A percentile compares a stretch with the other conserved stretches of the same genome.
These are phyloP conservation scores for Cerastis rubricosa DNA, from an alignment of 2,888 invertebrate species.

Conservation along the genomic window DNA sequence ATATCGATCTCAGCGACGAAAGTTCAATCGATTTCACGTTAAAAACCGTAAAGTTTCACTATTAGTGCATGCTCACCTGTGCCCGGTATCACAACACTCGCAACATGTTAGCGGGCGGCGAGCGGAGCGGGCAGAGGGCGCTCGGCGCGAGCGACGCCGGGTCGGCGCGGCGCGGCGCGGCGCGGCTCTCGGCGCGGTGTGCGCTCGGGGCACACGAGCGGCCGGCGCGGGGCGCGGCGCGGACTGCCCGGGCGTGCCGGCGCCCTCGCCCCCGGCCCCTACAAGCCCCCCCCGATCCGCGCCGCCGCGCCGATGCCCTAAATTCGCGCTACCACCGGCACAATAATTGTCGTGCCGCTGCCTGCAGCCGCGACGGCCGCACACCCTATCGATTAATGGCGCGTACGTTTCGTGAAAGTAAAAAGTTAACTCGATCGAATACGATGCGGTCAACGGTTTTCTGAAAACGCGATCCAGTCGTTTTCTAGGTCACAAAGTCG, in stretches of 20 bases:
- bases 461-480: slow-evolving; percentile 80
- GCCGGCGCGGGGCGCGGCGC: slow-evolving; percentile 82
- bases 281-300: slow-evolving; percentile 61
- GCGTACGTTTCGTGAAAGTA: slow-evolving; percentile 85
- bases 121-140: slow-evolving; percentile 62
- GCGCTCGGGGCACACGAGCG: slow-evolving; percentile 73
- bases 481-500: slow-evolving; percentile 86
- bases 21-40: slow-evolving; percentile 82
- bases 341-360: slow-evolving; percentile 87
- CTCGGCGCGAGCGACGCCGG: slow-evolving; percentile 42
- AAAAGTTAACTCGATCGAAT: slow-evolving; percentile 89
- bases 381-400: slow-evolving; percentile 85
- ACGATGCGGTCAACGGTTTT: slow-evolving; percentile 85
- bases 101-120: slow-evolving; percentile 74
- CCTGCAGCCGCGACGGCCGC: slow-evolving; percentile 86
- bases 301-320: slow-evolving; percentile 86
- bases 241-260: slow-evolving; percentile 74
- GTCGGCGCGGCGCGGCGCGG: slow-evolving; percentile 64
- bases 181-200: slow-evolving; percentile 44
- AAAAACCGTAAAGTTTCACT: slow-evolving; percentile 79
- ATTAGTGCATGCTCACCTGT: slow-evolving; percentile 77
- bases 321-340: slow-evolving; percentile 86
- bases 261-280: slow-evolving; percentile 72
- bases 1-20: slow-evolving; percentile 80
- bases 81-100: slow-evolving; percentile 78